Percentiles rank a stretch among this genome's conserved stretches.
Conservation (phyloP, 2,113 vertebrate genomes). For the Callaeas wilsoni region DNA sequence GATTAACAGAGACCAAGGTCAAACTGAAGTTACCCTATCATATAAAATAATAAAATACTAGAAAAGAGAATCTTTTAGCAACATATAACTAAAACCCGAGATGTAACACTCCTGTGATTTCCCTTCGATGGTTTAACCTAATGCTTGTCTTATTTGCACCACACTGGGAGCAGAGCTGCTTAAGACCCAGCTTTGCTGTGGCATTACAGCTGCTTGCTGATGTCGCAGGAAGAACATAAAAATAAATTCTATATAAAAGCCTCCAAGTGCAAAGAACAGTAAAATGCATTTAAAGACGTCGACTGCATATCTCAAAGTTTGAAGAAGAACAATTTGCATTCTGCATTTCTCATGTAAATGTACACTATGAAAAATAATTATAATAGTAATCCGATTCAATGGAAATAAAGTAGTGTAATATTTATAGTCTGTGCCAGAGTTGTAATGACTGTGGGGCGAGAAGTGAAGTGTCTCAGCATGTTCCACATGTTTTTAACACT, state of each 20-base stretch:
- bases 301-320: not conserved
- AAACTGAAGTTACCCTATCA: not conserved
- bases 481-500: slow-evolving; percentile 82
- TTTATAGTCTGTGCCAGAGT: slow-evolving; percentile 79
- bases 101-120: not conserved
- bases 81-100: not conserved
- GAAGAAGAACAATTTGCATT: slow-evolving; percentile 25
- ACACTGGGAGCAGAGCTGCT: not conserved
- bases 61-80: not conserved
- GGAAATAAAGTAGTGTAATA: slow-evolving; percentile 79
- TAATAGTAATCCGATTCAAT: slow-evolving; percentile 71
- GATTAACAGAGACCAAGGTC: not conserved
- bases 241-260: slow-evolving; percentile 9
- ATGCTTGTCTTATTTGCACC: slow-evolving; percentile 6
- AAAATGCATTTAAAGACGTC: slow-evolving; percentile 17
- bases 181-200: not conserved
- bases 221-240: slow-evolving; percentile 13
- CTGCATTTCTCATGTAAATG: slow-evolving; percentile 51
- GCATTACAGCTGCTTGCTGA: slow-evolving; percentile 35
- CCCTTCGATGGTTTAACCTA: not conserved
- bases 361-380: slow-evolving; percentile 63
- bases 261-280: not conserved
- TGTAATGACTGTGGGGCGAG: slow-evolving; percentile 75
- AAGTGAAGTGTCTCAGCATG: slow-evolving; percentile 82
- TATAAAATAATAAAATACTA: not conserved